Conservation (phyloP, 2,113 vertebrate species). For the Numenius arquata region DNA sequence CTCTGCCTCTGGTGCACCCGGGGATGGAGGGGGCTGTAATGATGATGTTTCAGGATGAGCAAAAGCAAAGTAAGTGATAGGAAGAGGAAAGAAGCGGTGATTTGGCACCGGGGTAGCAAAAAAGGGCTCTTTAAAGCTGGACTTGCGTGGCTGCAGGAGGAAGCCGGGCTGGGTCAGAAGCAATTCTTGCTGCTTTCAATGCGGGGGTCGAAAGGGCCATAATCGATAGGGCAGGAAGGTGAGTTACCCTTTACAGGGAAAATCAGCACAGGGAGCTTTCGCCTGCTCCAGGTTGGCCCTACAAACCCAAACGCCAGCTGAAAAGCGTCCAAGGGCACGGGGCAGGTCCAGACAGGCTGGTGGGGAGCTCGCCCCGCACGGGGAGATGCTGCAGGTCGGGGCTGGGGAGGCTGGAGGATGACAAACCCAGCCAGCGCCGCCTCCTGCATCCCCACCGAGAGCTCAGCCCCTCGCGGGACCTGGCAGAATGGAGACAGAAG, state of each 20-base stretch:
- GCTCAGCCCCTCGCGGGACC: background rate
- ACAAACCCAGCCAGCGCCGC: background rate
- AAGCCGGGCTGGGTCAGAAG: background rate
- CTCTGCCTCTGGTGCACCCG: background rate
- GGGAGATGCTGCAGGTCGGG: background rate
- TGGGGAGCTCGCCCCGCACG: accelerated
- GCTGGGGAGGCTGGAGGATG: background rate
- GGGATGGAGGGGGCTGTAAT: background rate
- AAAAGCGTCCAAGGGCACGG: accelerated
- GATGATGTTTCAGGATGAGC: background rate
- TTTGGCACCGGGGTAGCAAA: background rate
- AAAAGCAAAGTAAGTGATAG: too few relatives aligned
- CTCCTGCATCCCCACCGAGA: background rate
- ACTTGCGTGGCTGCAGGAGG: background rate
- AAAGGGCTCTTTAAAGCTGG: background rate
- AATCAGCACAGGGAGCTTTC: background rate
- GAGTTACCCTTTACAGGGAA: background rate
- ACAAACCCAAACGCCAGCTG: background rate
- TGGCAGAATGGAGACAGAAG: background rate
- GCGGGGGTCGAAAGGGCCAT: background rate
- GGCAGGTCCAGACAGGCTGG: accelerated
- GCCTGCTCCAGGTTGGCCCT: background rate
- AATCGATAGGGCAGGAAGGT: accelerated
- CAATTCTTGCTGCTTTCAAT: background rate
- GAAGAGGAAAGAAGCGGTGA: background rate